A percentile compares a stretch with the other conserved stretches of the same genome.
These are phyloP conservation scores for Tachycineta bicolor DNA, from an alignment of 2,113 vertebrate genomes.

Conservation along the genomic window DNA sequence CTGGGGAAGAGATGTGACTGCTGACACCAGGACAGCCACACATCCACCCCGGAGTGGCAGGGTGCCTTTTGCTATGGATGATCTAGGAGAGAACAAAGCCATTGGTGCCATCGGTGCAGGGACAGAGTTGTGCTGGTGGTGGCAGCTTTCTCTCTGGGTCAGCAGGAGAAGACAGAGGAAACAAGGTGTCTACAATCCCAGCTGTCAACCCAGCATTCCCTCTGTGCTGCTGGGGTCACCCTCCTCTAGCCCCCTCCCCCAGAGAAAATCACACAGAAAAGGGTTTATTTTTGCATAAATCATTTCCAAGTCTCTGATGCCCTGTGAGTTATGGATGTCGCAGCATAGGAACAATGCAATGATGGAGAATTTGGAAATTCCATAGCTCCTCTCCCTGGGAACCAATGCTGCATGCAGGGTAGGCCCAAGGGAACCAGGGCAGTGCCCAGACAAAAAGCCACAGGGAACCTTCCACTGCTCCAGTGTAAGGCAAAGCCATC, in stretches of 20 bases:
- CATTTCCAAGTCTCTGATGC: neutral
- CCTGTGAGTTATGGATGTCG: neutral
- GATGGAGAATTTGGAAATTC: neutral
- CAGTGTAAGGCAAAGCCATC: neutral
- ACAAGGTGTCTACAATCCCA: neutral
- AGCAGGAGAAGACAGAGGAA: neutral
- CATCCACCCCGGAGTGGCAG: rapidly evolving
- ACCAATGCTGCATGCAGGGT: neutral
- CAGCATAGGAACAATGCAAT: neutral
- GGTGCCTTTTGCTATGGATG: neutral
- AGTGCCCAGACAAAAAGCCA: neutral
- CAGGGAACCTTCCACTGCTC: neutral
- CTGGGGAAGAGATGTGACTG: neutral
- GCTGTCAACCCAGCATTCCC: rapidly evolving
- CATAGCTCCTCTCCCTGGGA: neutral
- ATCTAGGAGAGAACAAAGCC: neutral
- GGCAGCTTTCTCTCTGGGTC: neutral
- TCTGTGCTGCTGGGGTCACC: neutral
- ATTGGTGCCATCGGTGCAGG: neutral
- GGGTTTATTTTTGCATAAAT: neutral
- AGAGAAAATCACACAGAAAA: neutral
- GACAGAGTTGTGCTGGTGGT: neutral
- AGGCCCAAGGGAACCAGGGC: neutral
- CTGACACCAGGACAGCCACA: neutral
- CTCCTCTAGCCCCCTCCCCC: rapidly evolving